Evolutionary conservation across 2,113 vertebrate species (phyloP).

Genomic region (Hippotragus niger): DNA sequence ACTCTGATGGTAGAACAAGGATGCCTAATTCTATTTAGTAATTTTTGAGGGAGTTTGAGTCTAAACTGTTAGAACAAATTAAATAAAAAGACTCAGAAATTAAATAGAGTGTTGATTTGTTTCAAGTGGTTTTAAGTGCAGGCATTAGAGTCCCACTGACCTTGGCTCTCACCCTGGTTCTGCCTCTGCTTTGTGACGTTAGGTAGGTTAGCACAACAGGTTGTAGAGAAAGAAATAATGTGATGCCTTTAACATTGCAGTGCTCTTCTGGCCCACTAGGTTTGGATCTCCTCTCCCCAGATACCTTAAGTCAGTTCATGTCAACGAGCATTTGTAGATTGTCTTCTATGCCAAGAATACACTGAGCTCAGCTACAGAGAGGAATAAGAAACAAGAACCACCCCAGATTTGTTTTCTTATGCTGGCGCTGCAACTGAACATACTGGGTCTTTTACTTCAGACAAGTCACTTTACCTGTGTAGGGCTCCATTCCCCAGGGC

Average conservation of each 20-base stretch:
- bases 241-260: not conserved
- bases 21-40: not conserved
- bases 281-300: not conserved
- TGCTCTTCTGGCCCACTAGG: not conserved
- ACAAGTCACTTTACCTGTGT: not conserved
- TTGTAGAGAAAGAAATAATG: not conserved
- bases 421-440: not conserved
- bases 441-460: not conserved
- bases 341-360: not conserved
- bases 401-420: not conserved
- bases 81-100: not conserved
- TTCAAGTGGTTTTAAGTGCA: not conserved
- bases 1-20: not conserved
- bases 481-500: not conserved
- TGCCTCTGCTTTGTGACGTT: not conserved
- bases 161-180: not conserved
- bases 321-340: not conserved
- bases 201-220: not conserved
- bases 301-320: not conserved
- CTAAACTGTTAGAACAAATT: slow-evolving; percentile 38
- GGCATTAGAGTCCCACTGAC: not conserved
- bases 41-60: slow-evolving; percentile 33
- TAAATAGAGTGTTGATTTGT: not conserved
- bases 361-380: not conserved
- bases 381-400: not conserved